phyloP scores from a whole-genome alignment of 1,140 invertebrate species.

The Drosophila auraria region DNA sequence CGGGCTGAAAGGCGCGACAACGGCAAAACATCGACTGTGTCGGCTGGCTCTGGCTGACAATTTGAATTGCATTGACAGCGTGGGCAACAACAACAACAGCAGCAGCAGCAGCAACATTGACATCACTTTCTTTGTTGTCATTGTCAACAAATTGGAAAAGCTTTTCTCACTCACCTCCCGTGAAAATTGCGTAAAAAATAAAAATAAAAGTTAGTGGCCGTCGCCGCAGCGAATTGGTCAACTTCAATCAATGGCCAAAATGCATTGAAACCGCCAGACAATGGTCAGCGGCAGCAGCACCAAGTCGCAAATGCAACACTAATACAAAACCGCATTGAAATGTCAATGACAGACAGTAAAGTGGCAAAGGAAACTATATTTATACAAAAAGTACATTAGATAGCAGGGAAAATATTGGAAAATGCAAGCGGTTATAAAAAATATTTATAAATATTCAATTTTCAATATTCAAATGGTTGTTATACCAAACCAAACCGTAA shows the following conservation, averaged over 20 bases:
- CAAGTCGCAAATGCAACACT: constrained; percentile 22
- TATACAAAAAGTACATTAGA: not conserved
- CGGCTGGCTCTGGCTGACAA: constrained; percentile 17
- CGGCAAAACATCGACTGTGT: constrained; percentile 13
- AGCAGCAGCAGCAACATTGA: constrained; percentile 1
- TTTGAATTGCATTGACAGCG: constrained; percentile 36
- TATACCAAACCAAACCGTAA: not conserved
- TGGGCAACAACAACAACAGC: not conserved
- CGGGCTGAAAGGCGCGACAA: constrained; percentile 7
- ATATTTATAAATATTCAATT: constrained; percentile 14
- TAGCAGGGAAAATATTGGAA: not conserved
- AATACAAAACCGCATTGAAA: constrained; percentile 45
- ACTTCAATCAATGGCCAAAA: constrained; percentile 54
- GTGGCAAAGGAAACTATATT: constrained; percentile 3
- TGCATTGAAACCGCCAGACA: constrained; percentile 47
- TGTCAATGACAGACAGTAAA: constrained; percentile 34
- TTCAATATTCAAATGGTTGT: not conserved
- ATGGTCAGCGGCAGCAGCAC: constrained; percentile 6
- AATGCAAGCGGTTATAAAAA: not conserved
- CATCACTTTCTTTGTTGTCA: constrained; percentile 42
- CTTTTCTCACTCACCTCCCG: constrained; percentile 4
- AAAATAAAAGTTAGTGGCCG: constrained; percentile 13
- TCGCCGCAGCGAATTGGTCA: constrained; percentile 46
- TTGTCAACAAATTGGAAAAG: constrained; percentile 50
- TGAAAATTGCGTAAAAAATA: not conserved